A percentile compares a stretch with the other conserved stretches of the same genome.
These are phyloP conservation scores for Nemotelus nigrinus DNA, from an alignment of 2,888 invertebrate species.

Conservation along the genomic window DNA sequence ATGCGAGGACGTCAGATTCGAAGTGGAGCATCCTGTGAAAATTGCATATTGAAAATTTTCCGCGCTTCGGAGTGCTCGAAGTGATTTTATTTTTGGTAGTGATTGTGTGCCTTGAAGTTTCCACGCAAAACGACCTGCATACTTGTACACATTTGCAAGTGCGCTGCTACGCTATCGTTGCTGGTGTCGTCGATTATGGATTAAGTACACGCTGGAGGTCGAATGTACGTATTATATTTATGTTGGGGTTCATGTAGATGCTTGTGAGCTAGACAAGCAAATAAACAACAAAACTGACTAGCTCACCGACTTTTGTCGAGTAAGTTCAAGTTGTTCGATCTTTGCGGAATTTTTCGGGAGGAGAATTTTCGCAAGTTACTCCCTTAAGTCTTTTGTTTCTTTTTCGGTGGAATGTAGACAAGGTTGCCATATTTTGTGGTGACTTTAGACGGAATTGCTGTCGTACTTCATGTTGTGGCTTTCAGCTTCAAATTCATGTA, in stretches of 20 bases:
- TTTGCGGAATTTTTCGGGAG: no score
- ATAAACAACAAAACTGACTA: no score
- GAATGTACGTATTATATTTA: conserved; percentile 24
- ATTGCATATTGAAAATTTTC: conserved; percentile 8
- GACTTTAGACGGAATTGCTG: no score
- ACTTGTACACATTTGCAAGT: background rate
- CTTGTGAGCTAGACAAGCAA: no score
- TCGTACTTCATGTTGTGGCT: no score
- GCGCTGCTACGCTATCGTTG: background rate
- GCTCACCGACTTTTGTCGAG: no score
- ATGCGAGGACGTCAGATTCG: background rate
- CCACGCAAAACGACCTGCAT: conserved; percentile 20
- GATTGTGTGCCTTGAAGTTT: conserved; percentile 13
- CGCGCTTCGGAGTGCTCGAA: background rate
- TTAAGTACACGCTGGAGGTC: conserved; percentile 35
- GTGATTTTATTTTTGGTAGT: background rate
- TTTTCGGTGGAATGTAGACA: background rate
- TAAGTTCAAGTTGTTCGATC: background rate
- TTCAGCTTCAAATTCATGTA: no score
- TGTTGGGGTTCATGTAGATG: no score
- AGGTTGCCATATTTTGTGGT: no score
- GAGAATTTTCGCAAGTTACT: conserved; percentile 7
- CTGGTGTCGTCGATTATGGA: conserved; percentile 38
- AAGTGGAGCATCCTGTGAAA: conserved; percentile 7
- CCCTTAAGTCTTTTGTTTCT: conserved; percentile 29